Evolutionary conservation across 2,888 invertebrate genomes (phyloP), one percentile per base, ranked within the genome.

Genomic region (Rotaria magnacalcarata): DNA sequence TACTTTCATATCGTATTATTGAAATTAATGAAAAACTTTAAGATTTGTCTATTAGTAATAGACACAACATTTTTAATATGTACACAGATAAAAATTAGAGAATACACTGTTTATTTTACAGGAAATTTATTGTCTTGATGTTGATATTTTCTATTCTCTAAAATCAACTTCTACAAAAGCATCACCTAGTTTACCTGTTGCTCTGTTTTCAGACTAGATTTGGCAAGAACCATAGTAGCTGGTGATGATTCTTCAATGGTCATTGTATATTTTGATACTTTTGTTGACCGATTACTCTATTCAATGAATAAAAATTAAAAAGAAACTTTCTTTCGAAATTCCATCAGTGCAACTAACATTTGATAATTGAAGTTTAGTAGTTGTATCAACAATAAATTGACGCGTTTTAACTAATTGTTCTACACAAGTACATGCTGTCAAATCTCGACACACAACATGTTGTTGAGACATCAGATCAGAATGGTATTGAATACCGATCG

Each of bases 391-490:
- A 80, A 80, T 10, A 80, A 47, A 47, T 80, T 80, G 80, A 11
- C 47, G 47, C n/a, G 80, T 80, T 80, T 80, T 80, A n/a, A 21
- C 47, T 24, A 47, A n/a, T 80, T 47, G 47, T 80, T 80, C 80
- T 8, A 80, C 80, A 80, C 80, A 80, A 47, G 80, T 21, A 47
- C 80, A 80, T 47, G 34, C 43, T 80, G 80, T 80, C n/a, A 80
- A 47, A 80, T 80, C 80, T n/a, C 47, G 80, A 47, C 80, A 80
- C 11, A 47, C 24, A 8, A 47, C 11, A 80, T 80, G 80, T 80
- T 47, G 47, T n/a, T 80, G 19, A 24, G 80, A n/a, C 14, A 47
- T 11, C 4, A 47, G 80, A 47, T 27, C 34, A 34, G 67, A 27
- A 16, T 67, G 67, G 34, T 14, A 67, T 67, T 67, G 67, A 34